Conservation (phyloP, 2,888 invertebrate genomes). For the Hipparchia semele region DNA sequence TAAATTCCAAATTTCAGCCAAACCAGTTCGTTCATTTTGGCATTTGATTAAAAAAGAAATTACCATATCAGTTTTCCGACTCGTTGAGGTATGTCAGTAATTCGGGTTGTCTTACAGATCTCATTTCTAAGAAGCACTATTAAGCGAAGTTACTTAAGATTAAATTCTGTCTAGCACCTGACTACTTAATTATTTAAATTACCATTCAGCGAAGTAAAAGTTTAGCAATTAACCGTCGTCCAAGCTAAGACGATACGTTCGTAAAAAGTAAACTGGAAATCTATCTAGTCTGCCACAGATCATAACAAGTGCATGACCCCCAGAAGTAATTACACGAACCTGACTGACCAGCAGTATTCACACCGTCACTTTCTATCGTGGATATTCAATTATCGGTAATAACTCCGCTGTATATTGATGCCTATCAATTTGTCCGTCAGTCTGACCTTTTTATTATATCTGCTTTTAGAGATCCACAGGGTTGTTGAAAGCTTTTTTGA, state of each 20-base stretch:
- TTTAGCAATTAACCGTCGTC: slow-evolving; percentile 1
- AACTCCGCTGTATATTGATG: slow-evolving; percentile 59
- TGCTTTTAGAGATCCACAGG: slow-evolving; percentile 34
- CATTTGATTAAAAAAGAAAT: too few species aligned
- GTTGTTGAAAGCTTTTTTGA: background rate
- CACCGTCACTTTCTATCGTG: slow-evolving; percentile 57
- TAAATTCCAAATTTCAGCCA: too few species aligned
- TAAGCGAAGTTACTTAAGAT: background rate
- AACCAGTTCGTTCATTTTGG: too few species aligned
- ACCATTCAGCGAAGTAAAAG: background rate
- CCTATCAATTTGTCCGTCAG: slow-evolving; percentile 69
- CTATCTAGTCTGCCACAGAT: slow-evolving; percentile 5
- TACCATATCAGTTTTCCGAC: too few species aligned
- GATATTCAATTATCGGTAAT: slow-evolving; percentile 74
- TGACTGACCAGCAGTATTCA: slow-evolving; percentile 44
- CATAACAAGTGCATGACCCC: slow-evolving; percentile 48
- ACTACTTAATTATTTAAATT: background rate
- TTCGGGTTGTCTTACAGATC: too few species aligned
- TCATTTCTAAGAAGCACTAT: background rate
- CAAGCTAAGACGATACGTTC: background rate
- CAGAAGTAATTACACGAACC: slow-evolving; percentile 61
- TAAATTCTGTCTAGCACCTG: background rate
- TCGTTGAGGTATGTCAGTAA: too few species aligned
- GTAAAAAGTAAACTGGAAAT: slow-evolving; percentile 7
- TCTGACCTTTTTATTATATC: slow-evolving; percentile 44